Evolutionary conservation across 2,888 invertebrate genomes (phyloP), one percentile per base, ranked within the genome.

Genomic region (Drosophila leonis): DNA sequence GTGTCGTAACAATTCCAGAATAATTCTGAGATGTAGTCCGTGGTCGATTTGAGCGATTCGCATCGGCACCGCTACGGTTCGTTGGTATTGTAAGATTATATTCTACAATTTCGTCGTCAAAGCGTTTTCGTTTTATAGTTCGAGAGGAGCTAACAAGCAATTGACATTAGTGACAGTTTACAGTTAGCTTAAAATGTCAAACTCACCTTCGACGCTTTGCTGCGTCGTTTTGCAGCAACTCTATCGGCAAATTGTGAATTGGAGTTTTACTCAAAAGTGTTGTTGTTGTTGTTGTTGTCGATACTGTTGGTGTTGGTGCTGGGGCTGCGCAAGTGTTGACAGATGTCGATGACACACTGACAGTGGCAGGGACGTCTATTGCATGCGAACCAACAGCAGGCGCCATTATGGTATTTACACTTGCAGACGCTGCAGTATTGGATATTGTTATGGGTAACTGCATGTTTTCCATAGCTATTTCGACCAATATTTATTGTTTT

Each of bases 91-190:
- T 95, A 66, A 97, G 93, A 92, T 97, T 97, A 80, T 97, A 98
- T 65, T 99, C 98, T 0, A 99, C 98, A 66, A 99, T 94, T 93
- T 99, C 99, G 94, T 99, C 99, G 92, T 99, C 99, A 93, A 99
- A 99, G 84, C 98, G 97, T 87, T 97, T 96, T 0, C 99, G 95
- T 93, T 98, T 99, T 86, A 99, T 98, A 1, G 98, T 98, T 67
- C 99, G 94, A 33, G 97, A 98, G 13, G 98, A 98, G 92, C 98
- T 97, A 90, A 41, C 18, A 59, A 31, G 3, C 12, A 9, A 49
- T 13, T 31, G 13, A 13, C 8, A 24, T 60, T 10, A 61, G 1
- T 31, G 15, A 39, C 27, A 51, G 31, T 29, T 72, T 27, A 51
- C 44, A 65, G 27, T 59, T 41, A 41, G 29, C 10, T 56, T 42